Evolutionary conservation across 2,888 invertebrate species (phyloP).

Genomic region (Oxytorus armatus): DNA sequence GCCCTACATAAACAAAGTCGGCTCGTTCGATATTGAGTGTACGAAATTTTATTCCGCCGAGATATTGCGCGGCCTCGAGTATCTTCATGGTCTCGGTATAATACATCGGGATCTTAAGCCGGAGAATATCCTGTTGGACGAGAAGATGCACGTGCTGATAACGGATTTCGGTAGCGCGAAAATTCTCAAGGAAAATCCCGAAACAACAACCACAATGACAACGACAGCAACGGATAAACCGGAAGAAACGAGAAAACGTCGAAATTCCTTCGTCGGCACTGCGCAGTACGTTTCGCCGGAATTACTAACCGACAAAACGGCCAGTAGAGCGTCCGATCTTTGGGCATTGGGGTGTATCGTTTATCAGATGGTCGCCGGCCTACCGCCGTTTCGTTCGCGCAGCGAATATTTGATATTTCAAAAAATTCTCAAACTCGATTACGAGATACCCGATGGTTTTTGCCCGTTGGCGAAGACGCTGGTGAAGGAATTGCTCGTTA

Average conservation of each 20-base stretch:
- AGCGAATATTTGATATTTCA: conserved; percentile 98
- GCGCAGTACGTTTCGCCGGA: conserved; percentile 99
- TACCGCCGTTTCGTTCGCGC: conserved; percentile 95
- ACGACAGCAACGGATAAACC: conserved; percentile 30
- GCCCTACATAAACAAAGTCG: conserved; percentile 95
- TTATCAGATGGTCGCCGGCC: conserved; percentile 98
- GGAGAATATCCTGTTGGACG: conserved; percentile 97
- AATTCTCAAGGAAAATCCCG: conserved; percentile 86
- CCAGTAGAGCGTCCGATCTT: conserved; percentile 93
- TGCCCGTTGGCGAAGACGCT: conserved; percentile 94
- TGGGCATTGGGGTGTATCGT: conserved; percentile 99
- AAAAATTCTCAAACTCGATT: conserved; percentile 95
- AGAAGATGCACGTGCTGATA: conserved; percentile 97
- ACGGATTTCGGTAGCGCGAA: conserved; percentile 99
- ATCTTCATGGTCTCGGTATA: conserved; percentile 94
- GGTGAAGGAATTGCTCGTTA: conserved; percentile 92
- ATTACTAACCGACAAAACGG: conserved; percentile 92
- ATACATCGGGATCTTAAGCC: conserved; percentile 99
- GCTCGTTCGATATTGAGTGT: conserved; percentile 94
- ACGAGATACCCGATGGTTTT: conserved; percentile 97
- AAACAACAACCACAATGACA: conserved; percentile 49
- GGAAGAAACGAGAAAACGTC: conserved; percentile 85
- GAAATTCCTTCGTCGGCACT: conserved; percentile 97
- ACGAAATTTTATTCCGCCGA: conserved; percentile 98
- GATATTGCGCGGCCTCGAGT: conserved; percentile 95